A percentile compares a stretch with the other conserved stretches of the same genome.
Evolutionary conservation across 1,140 invertebrate species (phyloP).

Genomic region (Aporrectodea caliginosa): DNA sequence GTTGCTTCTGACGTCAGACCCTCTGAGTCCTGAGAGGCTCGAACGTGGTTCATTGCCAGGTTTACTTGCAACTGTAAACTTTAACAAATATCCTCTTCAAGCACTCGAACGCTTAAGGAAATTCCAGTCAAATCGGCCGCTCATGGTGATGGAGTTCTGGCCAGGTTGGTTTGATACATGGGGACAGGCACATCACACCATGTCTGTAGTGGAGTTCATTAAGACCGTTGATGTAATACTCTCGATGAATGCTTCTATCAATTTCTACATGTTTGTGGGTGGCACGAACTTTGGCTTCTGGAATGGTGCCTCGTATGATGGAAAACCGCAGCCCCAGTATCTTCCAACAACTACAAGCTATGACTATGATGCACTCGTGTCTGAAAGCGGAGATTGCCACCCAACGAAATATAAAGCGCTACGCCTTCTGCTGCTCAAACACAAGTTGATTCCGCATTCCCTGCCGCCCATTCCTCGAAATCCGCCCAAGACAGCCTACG

Average conservation of each 20-base stretch:
- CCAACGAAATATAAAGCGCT: conserved; percentile 43
- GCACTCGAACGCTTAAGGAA: conserved; percentile 50
- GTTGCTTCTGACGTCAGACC: conserved; percentile 56
- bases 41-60: background rate
- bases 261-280: conserved; percentile 62
- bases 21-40: conserved; percentile 27
- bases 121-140: conserved; percentile 58
- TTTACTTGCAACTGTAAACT: background rate
- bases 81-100: conserved; percentile 36
- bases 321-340: background rate
- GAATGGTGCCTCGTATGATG: conserved; percentile 56
- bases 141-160: conserved; percentile 62
- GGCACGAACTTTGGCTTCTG: conserved; percentile 65
- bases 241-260: conserved; percentile 58
- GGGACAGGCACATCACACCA: conserved; percentile 40
- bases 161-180: conserved; percentile 62
- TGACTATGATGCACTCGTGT: conserved; percentile 49
- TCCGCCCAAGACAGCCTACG: background rate
- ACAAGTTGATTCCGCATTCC: background rate
- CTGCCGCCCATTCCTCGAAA: conserved; percentile 8
- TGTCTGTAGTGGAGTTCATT: background rate
- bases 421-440: conserved; percentile 36
- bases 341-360: conserved; percentile 25
- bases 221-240: conserved; percentile 40
- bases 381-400: conserved; percentile 48